Evolutionary conservation across 2,797 vertebrate genomes (phyloP).

Genomic region (Jordanella pulchra): DNA sequence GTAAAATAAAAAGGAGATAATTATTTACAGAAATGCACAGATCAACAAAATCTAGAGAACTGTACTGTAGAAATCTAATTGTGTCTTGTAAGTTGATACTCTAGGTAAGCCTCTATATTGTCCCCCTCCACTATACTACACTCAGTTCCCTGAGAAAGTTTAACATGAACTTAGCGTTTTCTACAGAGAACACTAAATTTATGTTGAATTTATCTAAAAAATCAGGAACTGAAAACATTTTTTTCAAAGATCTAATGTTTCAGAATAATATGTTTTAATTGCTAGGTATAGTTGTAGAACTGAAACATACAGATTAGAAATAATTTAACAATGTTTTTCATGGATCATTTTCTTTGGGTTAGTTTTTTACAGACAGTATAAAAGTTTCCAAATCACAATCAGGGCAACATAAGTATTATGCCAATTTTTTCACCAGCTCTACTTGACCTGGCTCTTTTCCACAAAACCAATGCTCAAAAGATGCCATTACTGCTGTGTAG

Average conservation of each 20-base stretch:
- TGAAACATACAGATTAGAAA: neutral
- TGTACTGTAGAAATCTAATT: neutral
- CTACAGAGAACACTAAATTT: neutral
- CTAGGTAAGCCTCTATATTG: neutral
- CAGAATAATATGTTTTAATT: neutral
- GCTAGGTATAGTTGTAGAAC: neutral
- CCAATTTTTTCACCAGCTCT: too few species aligned
- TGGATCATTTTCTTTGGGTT: too few species aligned
- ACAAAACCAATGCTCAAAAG: too few species aligned
- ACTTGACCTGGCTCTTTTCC: too few species aligned
- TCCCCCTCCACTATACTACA: neutral
- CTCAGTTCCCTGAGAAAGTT: neutral
- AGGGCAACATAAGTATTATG: too few species aligned
- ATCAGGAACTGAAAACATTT: neutral
- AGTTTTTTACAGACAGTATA: too few species aligned
- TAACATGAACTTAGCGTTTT: neutral
- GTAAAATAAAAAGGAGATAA: neutral
- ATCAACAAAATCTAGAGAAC: neutral
- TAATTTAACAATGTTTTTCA: too few species aligned
- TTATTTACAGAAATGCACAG: neutral
- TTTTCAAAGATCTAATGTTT: neutral
- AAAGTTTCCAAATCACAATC: too few species aligned
- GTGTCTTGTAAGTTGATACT: neutral
- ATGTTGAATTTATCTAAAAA: neutral
- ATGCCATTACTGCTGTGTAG: too few species aligned